Evolutionary conservation across 2,888 invertebrate genomes (phyloP).

Genomic region (Carpatolechia fugitivella): DNA sequence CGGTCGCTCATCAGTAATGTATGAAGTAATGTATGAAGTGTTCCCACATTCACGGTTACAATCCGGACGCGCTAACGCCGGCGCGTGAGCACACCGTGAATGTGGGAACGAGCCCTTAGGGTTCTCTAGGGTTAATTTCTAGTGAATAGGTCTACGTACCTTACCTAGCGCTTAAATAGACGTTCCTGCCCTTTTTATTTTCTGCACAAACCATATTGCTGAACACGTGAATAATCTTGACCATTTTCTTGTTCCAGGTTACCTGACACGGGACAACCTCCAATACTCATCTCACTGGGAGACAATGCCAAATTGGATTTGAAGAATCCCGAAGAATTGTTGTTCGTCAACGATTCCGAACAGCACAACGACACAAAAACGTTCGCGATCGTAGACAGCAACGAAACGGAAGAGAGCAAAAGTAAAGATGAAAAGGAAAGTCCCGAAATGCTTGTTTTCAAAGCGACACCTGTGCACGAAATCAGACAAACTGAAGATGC

Average conservation of each 20-base stretch:
- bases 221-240: background rate
- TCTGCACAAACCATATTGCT: background rate
- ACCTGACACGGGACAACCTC: constrained; percentile 81
- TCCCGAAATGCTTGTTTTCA: constrained; percentile 62
- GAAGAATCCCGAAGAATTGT: constrained; percentile 75
- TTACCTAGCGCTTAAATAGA: no score
- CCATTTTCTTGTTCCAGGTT: constrained; percentile 68
- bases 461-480: constrained; percentile 70
- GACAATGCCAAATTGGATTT: constrained; percentile 81
- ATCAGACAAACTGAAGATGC: constrained; percentile 57
- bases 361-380: constrained; percentile 66
- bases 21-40: no score
- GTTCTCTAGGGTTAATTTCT: no score
- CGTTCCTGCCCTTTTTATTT: no score
- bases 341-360: constrained; percentile 70
- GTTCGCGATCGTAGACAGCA: constrained; percentile 54
- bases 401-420: constrained; percentile 36
- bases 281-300: constrained; percentile 79
- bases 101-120: no score
- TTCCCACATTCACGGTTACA: no score
- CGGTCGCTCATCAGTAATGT: no score
- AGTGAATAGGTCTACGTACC: no score
- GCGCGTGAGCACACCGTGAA: no score
- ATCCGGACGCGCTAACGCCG: no score
- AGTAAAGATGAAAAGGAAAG: constrained; percentile 46